A percentile compares a stretch with the other conserved stretches of the same genome.
These are phyloP conservation scores for Ditula angustiorana DNA, from an alignment of 2,888 invertebrate species.

Conservation along the genomic window DNA sequence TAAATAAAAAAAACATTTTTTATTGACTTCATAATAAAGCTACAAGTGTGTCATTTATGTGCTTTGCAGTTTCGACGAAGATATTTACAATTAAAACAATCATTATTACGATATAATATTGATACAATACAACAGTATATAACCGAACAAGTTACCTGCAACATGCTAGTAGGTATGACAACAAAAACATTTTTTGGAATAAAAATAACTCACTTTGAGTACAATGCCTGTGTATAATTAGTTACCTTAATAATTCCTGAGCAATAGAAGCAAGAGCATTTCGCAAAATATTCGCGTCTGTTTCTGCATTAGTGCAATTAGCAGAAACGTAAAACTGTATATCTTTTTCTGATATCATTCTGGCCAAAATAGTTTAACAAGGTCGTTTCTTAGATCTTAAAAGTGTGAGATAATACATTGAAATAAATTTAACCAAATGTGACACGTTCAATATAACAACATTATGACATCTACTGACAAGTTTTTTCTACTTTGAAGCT, in stretches of 20 bases:
- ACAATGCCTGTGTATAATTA: background rate
- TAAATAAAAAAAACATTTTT: conserved; percentile 43
- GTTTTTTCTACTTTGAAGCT: too few relatives aligned
- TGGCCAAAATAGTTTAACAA: conserved; percentile 4
- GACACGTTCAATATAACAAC: background rate
- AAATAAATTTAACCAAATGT: background rate
- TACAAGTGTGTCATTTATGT: too few relatives aligned
- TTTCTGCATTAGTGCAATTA: conserved; percentile 24
- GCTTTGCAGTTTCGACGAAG: too few relatives aligned
- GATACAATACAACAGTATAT: too few relatives aligned
- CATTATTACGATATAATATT: too few relatives aligned
- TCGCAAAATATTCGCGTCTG: conserved; percentile 52
- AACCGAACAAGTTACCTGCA: too few relatives aligned
- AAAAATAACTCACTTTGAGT: too few relatives aligned
- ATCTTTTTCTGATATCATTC: conserved; percentile 8
- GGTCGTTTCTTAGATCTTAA: background rate
- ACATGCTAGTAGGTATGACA: too few relatives aligned
- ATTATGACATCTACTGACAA: background rate
- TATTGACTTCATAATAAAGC: too few relatives aligned
- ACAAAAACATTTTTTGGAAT: too few relatives aligned
- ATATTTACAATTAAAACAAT: too few relatives aligned
- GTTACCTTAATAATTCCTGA: conserved; percentile 62
- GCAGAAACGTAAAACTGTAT: conserved; percentile 1
- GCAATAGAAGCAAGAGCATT: conserved; percentile 61
- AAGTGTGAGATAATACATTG: background rate